phyloP scores from a whole-genome alignment of 2,888 invertebrate species.

The Apamea anceps region DNA sequence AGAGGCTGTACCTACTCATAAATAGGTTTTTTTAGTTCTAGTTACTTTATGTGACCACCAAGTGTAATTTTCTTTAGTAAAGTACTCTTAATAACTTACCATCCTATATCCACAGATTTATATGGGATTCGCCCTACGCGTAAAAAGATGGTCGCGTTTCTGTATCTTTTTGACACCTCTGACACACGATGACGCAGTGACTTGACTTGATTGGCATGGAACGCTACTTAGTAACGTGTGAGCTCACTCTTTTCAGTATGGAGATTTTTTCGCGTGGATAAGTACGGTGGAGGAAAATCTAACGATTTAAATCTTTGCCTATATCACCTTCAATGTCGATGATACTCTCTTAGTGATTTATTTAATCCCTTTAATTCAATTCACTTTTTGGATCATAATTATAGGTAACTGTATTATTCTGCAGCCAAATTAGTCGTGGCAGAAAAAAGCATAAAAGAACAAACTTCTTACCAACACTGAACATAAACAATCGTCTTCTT shows the following conservation, averaged over 20 bases:
- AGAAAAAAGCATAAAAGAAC: background rate
- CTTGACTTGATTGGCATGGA: background rate
- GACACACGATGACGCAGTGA: background rate
- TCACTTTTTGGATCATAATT: background rate
- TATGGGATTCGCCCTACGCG: background rate
- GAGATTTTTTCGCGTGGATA: background rate
- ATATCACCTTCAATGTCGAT: background rate
- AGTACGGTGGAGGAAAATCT: background rate
- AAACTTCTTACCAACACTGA: background rate
- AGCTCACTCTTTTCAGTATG: background rate
- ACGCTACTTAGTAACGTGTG: background rate
- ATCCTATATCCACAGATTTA: background rate
- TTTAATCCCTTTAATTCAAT: background rate
- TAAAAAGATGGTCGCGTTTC: background rate
- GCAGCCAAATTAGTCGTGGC: background rate
- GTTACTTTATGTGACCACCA: background rate
- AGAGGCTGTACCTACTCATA: background rate
- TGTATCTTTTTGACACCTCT: background rate
- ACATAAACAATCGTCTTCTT: slow-evolving; percentile 8
- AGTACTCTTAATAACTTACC: background rate
- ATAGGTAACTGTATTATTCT: background rate
- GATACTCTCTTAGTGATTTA: background rate
- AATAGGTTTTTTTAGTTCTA: background rate
- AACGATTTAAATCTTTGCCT: background rate
- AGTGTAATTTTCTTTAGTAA: background rate